phyloP scores from a whole-genome alignment of 1,140 invertebrate genomes.

The Xylocopa sonorina region DNA sequence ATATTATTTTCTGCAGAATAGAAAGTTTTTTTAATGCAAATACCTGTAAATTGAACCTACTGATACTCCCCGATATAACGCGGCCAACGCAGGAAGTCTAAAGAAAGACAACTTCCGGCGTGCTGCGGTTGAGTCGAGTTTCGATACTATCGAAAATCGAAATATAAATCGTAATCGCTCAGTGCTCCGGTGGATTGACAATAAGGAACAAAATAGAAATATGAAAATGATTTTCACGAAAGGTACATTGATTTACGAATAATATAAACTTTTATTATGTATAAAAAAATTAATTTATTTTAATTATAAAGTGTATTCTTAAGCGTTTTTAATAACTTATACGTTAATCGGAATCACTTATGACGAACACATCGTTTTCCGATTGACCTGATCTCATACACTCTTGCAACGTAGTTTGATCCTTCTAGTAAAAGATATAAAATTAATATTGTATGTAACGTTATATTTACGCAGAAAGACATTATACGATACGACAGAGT shows the following conservation, averaged over 20 bases:
- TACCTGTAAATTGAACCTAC: slow-evolving; percentile 52
- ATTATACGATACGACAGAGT: background rate
- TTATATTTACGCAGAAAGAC: background rate
- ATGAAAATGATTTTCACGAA: background rate
- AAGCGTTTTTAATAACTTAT: background rate
- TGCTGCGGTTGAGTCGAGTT: background rate
- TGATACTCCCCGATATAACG: slow-evolving; percentile 27
- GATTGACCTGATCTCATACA: background rate
- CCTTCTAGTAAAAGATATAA: slow-evolving; percentile 4
- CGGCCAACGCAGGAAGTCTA: slow-evolving; percentile 50
- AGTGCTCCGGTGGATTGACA: too few species aligned
- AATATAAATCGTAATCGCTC: background rate
- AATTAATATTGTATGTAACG: background rate
- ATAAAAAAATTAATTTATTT: slow-evolving; percentile 33
- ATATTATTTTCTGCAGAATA: slow-evolving; percentile 56
- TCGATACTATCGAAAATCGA: slow-evolving; percentile 49
- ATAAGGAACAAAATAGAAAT: background rate
- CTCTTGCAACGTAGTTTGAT: background rate
- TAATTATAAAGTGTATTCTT: background rate
- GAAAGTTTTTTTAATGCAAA: slow-evolving; percentile 43
- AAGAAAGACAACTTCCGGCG: slow-evolving; percentile 38
- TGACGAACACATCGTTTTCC: background rate
- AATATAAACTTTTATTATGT: background rate
- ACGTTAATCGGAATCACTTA: slow-evolving; percentile 48
- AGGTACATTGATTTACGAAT: background rate